Evolutionary conservation across 1,140 invertebrate genomes (phyloP), one percentile per base, ranked within the genome.

Genomic region (Arion vulgaris): DNA sequence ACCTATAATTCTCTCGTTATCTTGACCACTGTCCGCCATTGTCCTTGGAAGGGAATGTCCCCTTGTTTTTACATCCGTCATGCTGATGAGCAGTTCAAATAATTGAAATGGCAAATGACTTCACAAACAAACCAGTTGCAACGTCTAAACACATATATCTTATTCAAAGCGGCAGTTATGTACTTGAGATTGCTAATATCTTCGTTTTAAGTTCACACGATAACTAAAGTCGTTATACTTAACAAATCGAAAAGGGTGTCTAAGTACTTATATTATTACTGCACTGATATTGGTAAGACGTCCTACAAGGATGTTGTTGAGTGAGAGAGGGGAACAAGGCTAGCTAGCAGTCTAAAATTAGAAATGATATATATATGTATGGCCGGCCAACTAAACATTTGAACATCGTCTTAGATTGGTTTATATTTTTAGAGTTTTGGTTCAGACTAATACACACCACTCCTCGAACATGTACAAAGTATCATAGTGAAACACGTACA

Each of bases 41-140:
- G 62, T 32, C n/a, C 62, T 57, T 19, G 53, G 4, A 57, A 23
- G 2, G 23, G 11, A 66, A 23, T 34, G 62, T 7, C 28, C 62
- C n/a, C 17, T 23, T 57, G 53, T 66, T 66, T 66, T 66, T 34
- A 66, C 62, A 66, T 66, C 62, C 62, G 62, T 66, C 62, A 66
- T 66, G n/a, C 11, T 32, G 62, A 32, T 32, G n/a, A 32, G n/a
- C 1, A 57, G 53, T n/a, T n/a, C n/a, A n/a, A n/a, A n/a, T n/a
- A n/a, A n/a, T n/a, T n/a, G 19, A 45, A 15, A 5, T 45, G 41
- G 41, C n/a, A 9, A 19, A n/a, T 57, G 53, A 57, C 53, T 57
- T 57, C 53, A 23, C 53, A 57, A 57, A 57, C 53, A 57, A 57
- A 57, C 53, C 9, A 57, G 23, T 23, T 19, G 5, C 17, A 57